These are phyloP conservation scores for Brachymystax lenok DNA, from an alignment of 2,797 vertebrate genomes.

Conservation along the genomic window DNA sequence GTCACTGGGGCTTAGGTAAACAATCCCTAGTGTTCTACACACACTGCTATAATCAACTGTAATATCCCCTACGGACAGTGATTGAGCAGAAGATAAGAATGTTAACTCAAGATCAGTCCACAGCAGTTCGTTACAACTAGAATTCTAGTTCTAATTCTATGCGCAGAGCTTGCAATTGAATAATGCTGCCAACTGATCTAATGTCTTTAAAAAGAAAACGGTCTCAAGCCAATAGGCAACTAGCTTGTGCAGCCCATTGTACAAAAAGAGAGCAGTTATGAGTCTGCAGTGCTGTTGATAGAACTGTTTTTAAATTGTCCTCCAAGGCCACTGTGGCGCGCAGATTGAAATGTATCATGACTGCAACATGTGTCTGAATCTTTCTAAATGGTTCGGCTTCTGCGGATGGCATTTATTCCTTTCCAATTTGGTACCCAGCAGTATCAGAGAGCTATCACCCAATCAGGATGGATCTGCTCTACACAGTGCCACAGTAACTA, in stretches of 20 bases:
- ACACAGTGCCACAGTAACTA: neutral
- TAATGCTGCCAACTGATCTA: neutral
- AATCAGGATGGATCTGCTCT: neutral
- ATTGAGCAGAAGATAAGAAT: constrained; percentile 17
- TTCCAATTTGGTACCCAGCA: neutral
- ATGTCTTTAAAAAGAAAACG: neutral
- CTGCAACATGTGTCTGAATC: neutral
- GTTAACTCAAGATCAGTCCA: too few relatives aligned
- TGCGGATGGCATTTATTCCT: neutral
- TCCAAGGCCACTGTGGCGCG: neutral
- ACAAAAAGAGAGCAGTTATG: neutral
- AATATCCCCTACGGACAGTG: constrained; percentile 27
- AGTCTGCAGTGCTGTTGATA: neutral
- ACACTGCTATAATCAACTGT: constrained; percentile 3
- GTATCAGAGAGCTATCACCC: neutral
- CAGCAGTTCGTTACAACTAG: too few relatives aligned
- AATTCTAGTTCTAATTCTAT: too few relatives aligned
- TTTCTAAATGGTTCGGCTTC: neutral
- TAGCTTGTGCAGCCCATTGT: neutral
- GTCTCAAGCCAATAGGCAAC: neutral
- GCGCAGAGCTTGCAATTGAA: too few relatives aligned
- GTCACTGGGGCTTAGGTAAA: constrained; percentile 10
- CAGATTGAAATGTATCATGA: neutral
- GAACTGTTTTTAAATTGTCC: neutral
- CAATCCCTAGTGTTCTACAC: constrained; percentile 1